Base-by-base conservation (phyloP, 2,888 invertebrate species). In the Synanthedon vespiformis region DNA sequence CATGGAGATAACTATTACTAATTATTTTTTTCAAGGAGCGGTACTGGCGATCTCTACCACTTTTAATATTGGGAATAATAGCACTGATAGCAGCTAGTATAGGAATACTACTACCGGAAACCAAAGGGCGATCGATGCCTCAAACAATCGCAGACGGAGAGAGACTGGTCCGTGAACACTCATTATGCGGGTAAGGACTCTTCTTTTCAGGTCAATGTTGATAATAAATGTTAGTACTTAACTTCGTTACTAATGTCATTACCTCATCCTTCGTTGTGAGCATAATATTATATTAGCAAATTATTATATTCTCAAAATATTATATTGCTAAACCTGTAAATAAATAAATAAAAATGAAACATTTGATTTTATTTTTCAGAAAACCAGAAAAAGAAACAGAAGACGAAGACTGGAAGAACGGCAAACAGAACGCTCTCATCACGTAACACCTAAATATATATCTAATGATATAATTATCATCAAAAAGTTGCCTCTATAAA, bases 81-180 rank as follows among this genome's bases (percentile, higher is more conserved):
- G 74, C 77, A 12, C 50, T 80, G 56, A 48, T 69, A 8, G 74
- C 75, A 16, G 72, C 70, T 22, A 57, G 65, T 4, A 68, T 70
- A 16, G 63, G 78, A 1, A 54, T 74, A 47, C 61, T 70, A 52
- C 56, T 85, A 52, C 84, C 85, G 0, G 85, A 85, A 67, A 84
- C 84, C 2, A 73, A 64, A 50, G 81, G 80, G n/a, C 61, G 68
- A 14, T 61, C 73, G 48, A 78, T 85, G 81, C 84, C 85, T 57
- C 82, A 84, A 65, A 81, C 77, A 8, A 72, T 85, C 54, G 73
- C 72, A 2, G 85, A 85, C 41, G 79, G 80, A 0, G 84, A 85
- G 64, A 62, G 63, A 16, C 70, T 82, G 22, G 74, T 79, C n/a
- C 58, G 64, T 40, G 70, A 74, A 22, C 68, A 74, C 53, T 62